phyloP scores from a whole-genome alignment of 2,797 vertebrate genomes.

The Pachyuromys duprasi region DNA sequence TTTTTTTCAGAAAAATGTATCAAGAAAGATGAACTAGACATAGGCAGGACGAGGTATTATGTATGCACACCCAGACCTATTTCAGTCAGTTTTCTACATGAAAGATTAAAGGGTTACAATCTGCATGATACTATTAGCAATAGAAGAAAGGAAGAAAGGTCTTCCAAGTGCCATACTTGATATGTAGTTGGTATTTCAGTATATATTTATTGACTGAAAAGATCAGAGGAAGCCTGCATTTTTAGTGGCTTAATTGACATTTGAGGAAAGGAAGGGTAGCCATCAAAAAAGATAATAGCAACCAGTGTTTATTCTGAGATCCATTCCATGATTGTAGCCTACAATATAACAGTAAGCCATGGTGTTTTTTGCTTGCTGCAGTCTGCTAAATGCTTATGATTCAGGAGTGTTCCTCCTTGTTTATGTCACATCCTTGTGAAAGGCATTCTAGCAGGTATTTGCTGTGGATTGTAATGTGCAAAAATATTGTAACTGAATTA shows the following conservation, averaged over 20 bases:
- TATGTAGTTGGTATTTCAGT: background rate
- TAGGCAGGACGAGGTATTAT: constrained; percentile 7
- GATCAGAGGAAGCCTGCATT: constrained; percentile 19
- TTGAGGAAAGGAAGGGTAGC: constrained; percentile 42
- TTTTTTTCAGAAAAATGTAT: constrained; percentile 53
- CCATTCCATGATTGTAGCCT: constrained; percentile 19
- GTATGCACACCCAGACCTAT: constrained; percentile 20
- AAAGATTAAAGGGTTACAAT: constrained; percentile 36
- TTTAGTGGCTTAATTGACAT: constrained; percentile 56
- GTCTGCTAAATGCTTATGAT: constrained; percentile 34
- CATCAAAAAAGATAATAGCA: constrained; percentile 45
- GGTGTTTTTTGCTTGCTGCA: constrained; percentile 37
- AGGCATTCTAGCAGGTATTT: background rate
- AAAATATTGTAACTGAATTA: constrained; percentile 17
- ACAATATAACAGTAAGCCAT: background rate
- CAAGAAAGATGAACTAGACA: constrained; percentile 29
- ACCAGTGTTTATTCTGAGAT: constrained; percentile 50
- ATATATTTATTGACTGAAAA: constrained; percentile 30
- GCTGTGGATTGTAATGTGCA: constrained; percentile 28
- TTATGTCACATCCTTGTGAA: constrained; percentile 29
- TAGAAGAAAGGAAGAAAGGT: constrained; percentile 40
- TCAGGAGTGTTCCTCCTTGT: background rate
- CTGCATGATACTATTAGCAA: constrained; percentile 17
- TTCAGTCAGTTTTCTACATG: constrained; percentile 48
- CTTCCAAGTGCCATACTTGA: constrained; percentile 32